These are phyloP conservation scores for Drosophila kurseongensis DNA, from an alignment of 1,140 invertebrate species.

Conservation along the genomic window DNA sequence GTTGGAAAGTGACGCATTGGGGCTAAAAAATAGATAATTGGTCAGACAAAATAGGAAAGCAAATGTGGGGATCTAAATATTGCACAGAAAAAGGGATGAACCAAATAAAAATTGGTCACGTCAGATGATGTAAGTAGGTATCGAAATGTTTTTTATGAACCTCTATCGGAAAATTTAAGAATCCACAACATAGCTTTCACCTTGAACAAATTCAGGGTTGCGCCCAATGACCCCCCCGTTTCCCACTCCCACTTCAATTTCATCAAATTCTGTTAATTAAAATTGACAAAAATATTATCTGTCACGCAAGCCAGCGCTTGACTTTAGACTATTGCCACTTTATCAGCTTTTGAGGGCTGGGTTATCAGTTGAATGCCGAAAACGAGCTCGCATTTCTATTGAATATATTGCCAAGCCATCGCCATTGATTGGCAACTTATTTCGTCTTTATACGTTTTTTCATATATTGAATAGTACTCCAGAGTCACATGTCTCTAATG, in stretches of 20 bases:
- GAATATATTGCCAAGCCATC: conserved; percentile 17
- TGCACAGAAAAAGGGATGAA: background rate
- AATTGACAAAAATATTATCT: conserved; percentile 59
- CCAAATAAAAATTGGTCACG: background rate
- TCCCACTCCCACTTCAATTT: conserved; percentile 7
- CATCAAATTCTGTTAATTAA: conserved; percentile 66
- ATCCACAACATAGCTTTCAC: background rate
- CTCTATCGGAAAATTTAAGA: background rate
- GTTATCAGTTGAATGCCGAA: conserved; percentile 42
- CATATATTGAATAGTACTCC: background rate
- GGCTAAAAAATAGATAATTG: conserved; percentile 11
- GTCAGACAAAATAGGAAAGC: background rate
- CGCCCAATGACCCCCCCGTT: no score
- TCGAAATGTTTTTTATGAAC: background rate
- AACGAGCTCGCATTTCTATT: conserved; percentile 17
- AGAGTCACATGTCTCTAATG: conserved; percentile 14
- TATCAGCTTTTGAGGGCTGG: conserved; percentile 46
- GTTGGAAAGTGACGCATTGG: conserved; percentile 40
- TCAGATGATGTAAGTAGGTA: background rate
- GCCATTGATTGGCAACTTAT: conserved; percentile 8
- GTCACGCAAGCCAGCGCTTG: conserved; percentile 55
- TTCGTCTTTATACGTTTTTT: background rate
- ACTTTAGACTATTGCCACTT: conserved; percentile 32
- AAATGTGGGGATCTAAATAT: conserved; percentile 15
- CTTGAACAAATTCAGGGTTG: conserved; percentile 1